phyloP scores from a whole-genome alignment of 1,140 invertebrate genomes.

The Amyelois transitella region DNA sequence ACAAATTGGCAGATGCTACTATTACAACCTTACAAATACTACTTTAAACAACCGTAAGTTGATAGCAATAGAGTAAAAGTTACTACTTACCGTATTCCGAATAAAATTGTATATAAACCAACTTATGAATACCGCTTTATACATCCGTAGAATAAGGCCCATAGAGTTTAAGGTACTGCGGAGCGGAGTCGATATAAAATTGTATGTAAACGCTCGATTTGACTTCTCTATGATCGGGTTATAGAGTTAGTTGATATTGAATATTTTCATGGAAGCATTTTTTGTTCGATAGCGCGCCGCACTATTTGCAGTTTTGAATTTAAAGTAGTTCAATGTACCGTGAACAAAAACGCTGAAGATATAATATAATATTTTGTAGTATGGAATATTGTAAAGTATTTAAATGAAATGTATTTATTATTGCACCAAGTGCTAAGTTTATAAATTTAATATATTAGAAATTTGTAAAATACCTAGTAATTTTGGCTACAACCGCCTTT shows the following conservation, averaged over 20 bases:
- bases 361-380: too few relatives aligned
- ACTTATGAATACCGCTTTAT: conserved; percentile 4
- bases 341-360: too few relatives aligned
- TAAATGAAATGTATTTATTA: too few relatives aligned
- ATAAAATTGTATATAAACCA: conserved; percentile 20
- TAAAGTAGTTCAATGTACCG: background rate
- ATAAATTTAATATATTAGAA: too few relatives aligned
- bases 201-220: conserved; percentile 36
- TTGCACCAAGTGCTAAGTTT: too few relatives aligned
- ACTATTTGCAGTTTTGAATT: background rate
- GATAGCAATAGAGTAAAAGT: conserved; percentile 1
- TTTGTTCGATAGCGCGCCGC: background rate
- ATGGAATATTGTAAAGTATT: background rate
- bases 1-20: conserved; percentile 53
- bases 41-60: background rate
- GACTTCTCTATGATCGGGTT: conserved; percentile 36
- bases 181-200: background rate
- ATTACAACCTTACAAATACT: conserved; percentile 20
- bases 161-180: conserved; percentile 3
- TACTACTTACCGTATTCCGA: background rate
- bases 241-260: conserved; percentile 13
- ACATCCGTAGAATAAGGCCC: background rate
- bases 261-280: conserved; percentile 7
- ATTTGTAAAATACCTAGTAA: too few relatives aligned
- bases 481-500: too few relatives aligned